Conservation (phyloP, 2,888 invertebrate genomes). For the Synergus laeviventris region DNA sequence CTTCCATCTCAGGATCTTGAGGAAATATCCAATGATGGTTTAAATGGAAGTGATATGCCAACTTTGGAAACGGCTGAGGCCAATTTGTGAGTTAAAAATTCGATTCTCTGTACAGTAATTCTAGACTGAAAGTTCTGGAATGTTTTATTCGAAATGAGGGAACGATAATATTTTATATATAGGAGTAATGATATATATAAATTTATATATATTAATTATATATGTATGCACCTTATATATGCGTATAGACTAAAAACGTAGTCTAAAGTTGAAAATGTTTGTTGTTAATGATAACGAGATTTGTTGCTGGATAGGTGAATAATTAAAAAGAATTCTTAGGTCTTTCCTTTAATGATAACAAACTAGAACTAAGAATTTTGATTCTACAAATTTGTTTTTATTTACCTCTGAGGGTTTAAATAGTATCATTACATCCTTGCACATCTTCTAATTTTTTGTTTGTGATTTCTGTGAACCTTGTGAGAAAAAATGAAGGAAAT, state of each 20-base stretch:
- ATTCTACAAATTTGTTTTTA: background rate
- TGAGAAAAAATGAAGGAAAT: background rate
- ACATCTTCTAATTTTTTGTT: background rate
- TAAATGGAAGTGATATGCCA: constrained; percentile 55
- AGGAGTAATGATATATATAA: background rate
- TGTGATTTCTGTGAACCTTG: background rate
- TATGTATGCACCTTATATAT: background rate
- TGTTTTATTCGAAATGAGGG: background rate
- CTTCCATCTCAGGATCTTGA: constrained; percentile 48
- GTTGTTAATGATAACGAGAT: background rate
- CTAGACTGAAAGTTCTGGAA: constrained; percentile 8
- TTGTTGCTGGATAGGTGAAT: background rate
- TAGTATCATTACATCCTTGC: background rate
- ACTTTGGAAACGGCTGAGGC: constrained; percentile 57
- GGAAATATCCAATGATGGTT: constrained; percentile 60
- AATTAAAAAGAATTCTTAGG: background rate
- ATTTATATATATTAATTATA: background rate
- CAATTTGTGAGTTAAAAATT: constrained; percentile 29
- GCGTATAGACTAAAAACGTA: background rate
- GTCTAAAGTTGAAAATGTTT: constrained; percentile 5
- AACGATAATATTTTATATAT: constrained; percentile 22
- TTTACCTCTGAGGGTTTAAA: background rate
- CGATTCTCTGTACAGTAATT: constrained; percentile 13
- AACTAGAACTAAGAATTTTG: background rate
- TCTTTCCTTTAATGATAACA: background rate